A percentile compares a stretch with the other conserved stretches of the same genome.
phyloP scores from a whole-genome alignment of 2,113 vertebrate species.

The Rhinoderma darwinii region DNA sequence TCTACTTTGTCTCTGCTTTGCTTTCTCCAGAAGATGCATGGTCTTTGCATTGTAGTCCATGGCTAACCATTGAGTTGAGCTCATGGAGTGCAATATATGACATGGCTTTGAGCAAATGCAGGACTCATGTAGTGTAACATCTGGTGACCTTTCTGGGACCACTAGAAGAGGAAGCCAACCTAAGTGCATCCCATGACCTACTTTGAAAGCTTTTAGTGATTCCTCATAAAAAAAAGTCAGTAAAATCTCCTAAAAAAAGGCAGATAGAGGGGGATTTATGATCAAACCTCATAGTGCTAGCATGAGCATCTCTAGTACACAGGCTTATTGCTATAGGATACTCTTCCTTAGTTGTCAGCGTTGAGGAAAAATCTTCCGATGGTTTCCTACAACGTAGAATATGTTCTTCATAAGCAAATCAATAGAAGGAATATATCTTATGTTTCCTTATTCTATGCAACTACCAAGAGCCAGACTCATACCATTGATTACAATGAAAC shows the following conservation, averaged over 20 bases:
- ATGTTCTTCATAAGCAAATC: not conserved
- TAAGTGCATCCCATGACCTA: not conserved
- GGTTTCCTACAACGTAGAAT: not conserved
- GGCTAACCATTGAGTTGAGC: not conserved
- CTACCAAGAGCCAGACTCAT: no score
- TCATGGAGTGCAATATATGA: not conserved
- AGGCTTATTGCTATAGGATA: not conserved
- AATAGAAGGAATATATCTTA: not conserved
- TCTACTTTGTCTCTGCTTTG: not conserved
- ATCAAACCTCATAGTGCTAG: not conserved
- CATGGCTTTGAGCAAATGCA: not conserved
- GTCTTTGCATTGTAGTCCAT: not conserved
- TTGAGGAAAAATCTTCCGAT: not conserved
- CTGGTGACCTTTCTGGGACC: not conserved
- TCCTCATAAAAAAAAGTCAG: slow-evolving; percentile 7
- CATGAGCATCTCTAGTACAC: not conserved
- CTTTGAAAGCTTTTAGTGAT: slow-evolving; percentile 2
- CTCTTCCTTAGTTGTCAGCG: not conserved
- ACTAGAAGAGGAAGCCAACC: not conserved
- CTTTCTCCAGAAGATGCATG: not conserved
- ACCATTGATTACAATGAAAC: no score
- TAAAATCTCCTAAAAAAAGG: not conserved
- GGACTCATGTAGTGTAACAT: not conserved
- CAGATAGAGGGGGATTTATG: not conserved
- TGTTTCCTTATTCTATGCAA: no score